Evolutionary conservation across 2,797 vertebrate species (phyloP), one percentile per base, ranked within the genome.

Genomic region (Alosa sapidissima): DNA sequence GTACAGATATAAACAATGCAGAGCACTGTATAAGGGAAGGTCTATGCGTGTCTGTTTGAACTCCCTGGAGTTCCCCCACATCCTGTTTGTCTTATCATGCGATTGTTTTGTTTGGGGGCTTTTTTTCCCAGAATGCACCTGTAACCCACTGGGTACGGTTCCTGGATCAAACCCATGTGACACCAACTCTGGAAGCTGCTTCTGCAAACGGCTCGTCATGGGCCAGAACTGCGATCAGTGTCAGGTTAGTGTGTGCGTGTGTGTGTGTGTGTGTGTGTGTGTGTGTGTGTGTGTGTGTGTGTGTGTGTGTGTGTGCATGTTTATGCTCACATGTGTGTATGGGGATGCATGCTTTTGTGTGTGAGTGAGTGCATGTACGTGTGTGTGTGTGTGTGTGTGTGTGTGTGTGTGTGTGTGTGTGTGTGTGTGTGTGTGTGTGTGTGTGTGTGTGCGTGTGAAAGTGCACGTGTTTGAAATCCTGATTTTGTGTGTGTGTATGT

Each of bases 181-280:
- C 81, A 92, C 95, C 0, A 84, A 93, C 62, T 96, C 96, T 83
- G 98, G 98, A 93, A 94, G 87, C 86, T 99, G 98, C 92, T 97
- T 95, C 92, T 99, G 98, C 94, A 99, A 98, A 91, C 97, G 97
- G 14, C 94, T 97, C 33, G 97, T 98, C 11, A 93, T 93, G 3
- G 98, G 97, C 92, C 95, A 92, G 81, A 95, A 94, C 87, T 99
- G 98, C 81, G 92, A 96, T 87, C 95, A 94, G 85, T 99, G 98
- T 93, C 92, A 94, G 96, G 98, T 99, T 92, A 87, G 94, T 90
- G 89, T 48, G 55, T 55, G n/a, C 72, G 21, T n/a, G 1, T 28
- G 10, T 82, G n/a, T 78, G n/a, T 19, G 19, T 82, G 65, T 85
- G 14, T 75, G 21, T 72, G 19, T 68, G 41, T 28, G n/a, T 81